Percentiles rank a stretch among this genome's conserved stretches.
Evolutionary conservation across 2,888 invertebrate genomes (phyloP).

Genomic region (Neoascia interrupta): DNA sequence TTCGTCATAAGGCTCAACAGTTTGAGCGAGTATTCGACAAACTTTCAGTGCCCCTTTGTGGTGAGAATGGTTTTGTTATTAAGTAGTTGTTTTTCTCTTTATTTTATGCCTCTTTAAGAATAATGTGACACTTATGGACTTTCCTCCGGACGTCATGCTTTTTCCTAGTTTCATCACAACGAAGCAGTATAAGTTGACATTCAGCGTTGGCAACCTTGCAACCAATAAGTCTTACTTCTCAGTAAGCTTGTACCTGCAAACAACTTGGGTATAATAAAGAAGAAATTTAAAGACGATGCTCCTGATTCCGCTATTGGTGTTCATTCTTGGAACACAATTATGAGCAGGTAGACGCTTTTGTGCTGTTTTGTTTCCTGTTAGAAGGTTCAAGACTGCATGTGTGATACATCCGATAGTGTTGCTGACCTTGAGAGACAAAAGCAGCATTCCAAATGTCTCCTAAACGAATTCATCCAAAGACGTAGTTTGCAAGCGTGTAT

Average conservation of each 20-base stretch:
- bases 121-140: neutral
- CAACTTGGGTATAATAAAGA: neutral
- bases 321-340: neutral
- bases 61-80: neutral
- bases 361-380: too few species aligned
- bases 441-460: too few species aligned
- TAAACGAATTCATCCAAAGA: too few species aligned
- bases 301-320: neutral
- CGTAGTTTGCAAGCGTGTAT: too few species aligned
- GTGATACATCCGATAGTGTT: too few species aligned
- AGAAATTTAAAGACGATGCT: neutral
- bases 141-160: conserved; percentile 11
- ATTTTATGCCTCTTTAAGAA: neutral
- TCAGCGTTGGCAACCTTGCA: neutral
- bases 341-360: neutral
- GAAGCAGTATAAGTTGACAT: neutral
- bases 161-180: conserved; percentile 5
- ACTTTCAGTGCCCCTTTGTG: conserved; percentile 13
- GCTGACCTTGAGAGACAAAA: too few species aligned
- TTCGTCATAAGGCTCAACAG: neutral
- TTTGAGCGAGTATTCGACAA: neutral
- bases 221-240: conserved; percentile 5
- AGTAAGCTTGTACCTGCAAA: neutral
- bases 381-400: too few species aligned
- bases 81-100: neutral